These are phyloP conservation scores for Dasysyrphus albostriatus DNA, from an alignment of 2,888 invertebrate species.

Conservation along the genomic window DNA sequence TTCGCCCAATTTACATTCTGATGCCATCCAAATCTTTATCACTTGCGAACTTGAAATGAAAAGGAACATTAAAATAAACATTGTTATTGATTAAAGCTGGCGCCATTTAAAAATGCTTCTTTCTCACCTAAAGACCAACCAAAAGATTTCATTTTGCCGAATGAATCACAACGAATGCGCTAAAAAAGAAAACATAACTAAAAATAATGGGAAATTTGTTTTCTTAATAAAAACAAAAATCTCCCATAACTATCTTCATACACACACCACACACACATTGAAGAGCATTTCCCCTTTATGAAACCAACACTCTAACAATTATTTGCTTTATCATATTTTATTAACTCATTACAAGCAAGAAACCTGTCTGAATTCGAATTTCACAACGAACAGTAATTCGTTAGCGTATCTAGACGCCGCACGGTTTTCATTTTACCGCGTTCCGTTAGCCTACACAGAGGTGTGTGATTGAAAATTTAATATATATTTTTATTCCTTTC, in stretches of 20 bases:
- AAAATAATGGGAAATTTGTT: slow-evolving; percentile 24
- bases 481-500: slow-evolving; percentile 25
- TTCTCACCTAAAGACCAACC: not conserved
- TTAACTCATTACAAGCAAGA: slow-evolving; percentile 50
- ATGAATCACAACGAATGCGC: slow-evolving; percentile 5
- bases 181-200: not conserved
- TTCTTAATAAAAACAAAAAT: not conserved
- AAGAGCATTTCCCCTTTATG: slow-evolving; percentile 23
- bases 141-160: not conserved
- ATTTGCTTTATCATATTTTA: slow-evolving; percentile 42
- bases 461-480: slow-evolving; percentile 41
- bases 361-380: slow-evolving; percentile 70
- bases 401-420: slow-evolving; percentile 5
- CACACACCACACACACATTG: not conserved
- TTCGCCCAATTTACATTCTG: no score
- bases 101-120: not conserved
- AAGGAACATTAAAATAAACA: not conserved
- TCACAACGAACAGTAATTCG: slow-evolving; percentile 74
- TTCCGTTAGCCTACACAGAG: slow-evolving; percentile 29
- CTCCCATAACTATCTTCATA: not conserved
- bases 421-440: slow-evolving; percentile 55
- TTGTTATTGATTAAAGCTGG: no score
- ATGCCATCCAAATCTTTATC: no score
- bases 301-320: slow-evolving; percentile 1
- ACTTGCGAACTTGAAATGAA: not conserved